phyloP scores from a whole-genome alignment of 1,140 invertebrate genomes.

The Mylabris phalerata region DNA sequence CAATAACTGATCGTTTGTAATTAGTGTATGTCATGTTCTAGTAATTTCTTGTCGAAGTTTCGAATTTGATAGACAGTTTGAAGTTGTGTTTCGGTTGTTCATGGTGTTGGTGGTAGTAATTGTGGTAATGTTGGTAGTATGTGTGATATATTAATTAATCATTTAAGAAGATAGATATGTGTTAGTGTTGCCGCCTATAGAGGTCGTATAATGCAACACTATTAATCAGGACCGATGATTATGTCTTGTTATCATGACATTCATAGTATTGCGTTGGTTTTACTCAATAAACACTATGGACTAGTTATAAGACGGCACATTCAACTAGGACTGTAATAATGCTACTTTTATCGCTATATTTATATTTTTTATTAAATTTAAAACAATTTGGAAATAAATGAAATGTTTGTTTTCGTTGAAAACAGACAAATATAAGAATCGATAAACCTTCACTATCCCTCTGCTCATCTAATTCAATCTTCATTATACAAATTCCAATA shows the following conservation, averaged over 20 bases:
- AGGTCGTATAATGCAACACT: conserved; percentile 20
- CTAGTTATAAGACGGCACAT: too few species aligned
- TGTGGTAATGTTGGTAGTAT: not conserved
- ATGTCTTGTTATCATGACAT: conserved; percentile 21
- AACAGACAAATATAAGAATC: too few species aligned
- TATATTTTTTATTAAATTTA: too few species aligned
- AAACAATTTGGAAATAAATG: too few species aligned
- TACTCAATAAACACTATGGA: conserved; percentile 6
- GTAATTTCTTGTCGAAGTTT: conserved; percentile 2
- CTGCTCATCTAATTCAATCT: conserved; percentile 1
- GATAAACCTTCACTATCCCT: too few species aligned
- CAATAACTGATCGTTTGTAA: not conserved
- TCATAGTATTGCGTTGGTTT: conserved; percentile 15
- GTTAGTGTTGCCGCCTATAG: conserved; percentile 7
- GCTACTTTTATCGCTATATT: too few species aligned
- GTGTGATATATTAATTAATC: conserved; percentile 21
- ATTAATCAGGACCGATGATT: conserved; percentile 22
- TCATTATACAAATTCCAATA: conserved; percentile 13
- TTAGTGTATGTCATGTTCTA: not conserved
- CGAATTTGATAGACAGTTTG: conserved; percentile 11
- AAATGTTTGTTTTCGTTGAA: too few species aligned
- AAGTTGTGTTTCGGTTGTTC: not conserved
- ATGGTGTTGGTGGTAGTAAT: too few species aligned
- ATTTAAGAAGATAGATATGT: conserved; percentile 16
- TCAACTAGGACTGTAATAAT: too few species aligned